A percentile compares a stretch with the other conserved stretches of the same genome.
Evolutionary conservation across 37 sponge, comb jelly and placozoan genomes (phyloP).

Genomic region (Beroe ovata): DNA sequence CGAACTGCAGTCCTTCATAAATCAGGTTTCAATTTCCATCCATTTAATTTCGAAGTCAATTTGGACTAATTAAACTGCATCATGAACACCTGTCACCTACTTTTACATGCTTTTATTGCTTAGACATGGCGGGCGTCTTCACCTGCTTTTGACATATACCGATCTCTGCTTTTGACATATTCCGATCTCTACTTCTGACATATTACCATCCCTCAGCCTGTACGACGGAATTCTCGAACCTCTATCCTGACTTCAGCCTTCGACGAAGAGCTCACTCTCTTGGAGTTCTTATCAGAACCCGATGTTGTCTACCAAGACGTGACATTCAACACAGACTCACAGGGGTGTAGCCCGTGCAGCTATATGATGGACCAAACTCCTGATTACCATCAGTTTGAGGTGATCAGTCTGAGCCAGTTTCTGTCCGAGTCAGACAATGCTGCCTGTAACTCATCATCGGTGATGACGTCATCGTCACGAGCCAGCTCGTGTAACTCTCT

Average conservation of each 20-base stretch:
- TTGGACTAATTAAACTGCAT: too few species aligned
- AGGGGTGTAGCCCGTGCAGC: neutral
- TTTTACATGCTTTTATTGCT: too few species aligned
- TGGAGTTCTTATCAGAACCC: conserved; percentile 26
- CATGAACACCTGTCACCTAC: too few species aligned
- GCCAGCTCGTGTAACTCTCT: conserved; percentile 8
- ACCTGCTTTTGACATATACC: too few species aligned
- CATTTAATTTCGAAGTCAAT: too few species aligned
- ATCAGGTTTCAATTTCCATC: neutral
- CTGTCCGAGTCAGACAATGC: neutral
- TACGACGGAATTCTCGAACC: conserved; percentile 2
- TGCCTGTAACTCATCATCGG: neutral
- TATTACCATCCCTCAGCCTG: too few species aligned
- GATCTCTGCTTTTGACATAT: too few species aligned
- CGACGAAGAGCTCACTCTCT: conserved; percentile 21
- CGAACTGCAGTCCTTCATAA: neutral
- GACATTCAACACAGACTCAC: neutral
- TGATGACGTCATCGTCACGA: conserved; percentile 12
- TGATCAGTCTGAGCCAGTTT: conserved; percentile 30
- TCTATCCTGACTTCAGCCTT: conserved; percentile 25
- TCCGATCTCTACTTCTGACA: too few species aligned
- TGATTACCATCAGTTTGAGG: neutral
- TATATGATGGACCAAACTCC: neutral
- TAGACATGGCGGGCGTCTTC: too few species aligned
- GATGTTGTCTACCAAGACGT: conserved; percentile 38